These are phyloP conservation scores for Drosophila littoralis DNA, from an alignment of 1,140 invertebrate species.

Conservation along the genomic window DNA sequence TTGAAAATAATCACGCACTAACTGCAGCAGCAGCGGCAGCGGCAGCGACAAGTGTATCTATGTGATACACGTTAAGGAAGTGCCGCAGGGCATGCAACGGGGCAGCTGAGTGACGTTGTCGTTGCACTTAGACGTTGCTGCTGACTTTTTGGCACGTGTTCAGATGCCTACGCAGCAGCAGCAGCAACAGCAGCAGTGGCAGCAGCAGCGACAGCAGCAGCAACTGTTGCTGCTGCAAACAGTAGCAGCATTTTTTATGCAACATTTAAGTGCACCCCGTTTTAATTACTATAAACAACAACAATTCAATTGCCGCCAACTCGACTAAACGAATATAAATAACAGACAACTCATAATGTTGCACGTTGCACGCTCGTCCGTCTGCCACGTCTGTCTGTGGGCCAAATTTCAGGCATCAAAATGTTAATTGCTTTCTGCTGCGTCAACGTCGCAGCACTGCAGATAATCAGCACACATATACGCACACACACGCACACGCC, in stretches of 20 bases:
- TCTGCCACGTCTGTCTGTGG: constrained; percentile 30
- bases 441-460: constrained; percentile 27
- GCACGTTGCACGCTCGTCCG: constrained; percentile 14
- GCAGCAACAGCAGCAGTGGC: constrained; percentile 3
- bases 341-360: constrained; percentile 50
- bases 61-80: constrained; percentile 42
- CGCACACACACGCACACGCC: constrained; percentile 4
- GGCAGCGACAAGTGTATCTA: constrained; percentile 46
- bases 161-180: constrained; percentile 57
- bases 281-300: constrained; percentile 76
- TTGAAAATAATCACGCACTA: constrained; percentile 82
- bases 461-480: constrained; percentile 38
- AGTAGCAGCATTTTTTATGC: constrained; percentile 68
- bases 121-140: constrained; percentile 62
- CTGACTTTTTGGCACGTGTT: constrained; percentile 75
- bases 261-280: constrained; percentile 77
- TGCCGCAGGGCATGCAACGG: constrained; percentile 47
- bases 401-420: constrained; percentile 64
- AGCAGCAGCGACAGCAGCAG: not conserved
- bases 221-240: not conserved
- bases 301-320: constrained; percentile 61
- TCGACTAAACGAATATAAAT: constrained; percentile 42
- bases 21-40: constrained; percentile 47
- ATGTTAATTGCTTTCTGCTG: constrained; percentile 77
- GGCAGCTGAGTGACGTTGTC: constrained; percentile 69